phyloP scores from a whole-genome alignment of 2,113 vertebrate genomes.

The Sinocyclocheilus maitianheensis region DNA sequence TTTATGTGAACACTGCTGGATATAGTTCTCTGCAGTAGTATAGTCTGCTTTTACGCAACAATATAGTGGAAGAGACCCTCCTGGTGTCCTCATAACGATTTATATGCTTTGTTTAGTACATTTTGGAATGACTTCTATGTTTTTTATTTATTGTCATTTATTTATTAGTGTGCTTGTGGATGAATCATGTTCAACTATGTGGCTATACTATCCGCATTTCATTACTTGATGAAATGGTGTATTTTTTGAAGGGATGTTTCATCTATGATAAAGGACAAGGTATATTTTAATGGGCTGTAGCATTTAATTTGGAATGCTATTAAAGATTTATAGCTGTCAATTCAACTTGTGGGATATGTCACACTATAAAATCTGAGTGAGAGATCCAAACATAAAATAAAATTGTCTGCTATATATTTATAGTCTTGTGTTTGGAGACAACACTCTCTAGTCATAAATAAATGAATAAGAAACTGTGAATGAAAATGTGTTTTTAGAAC shows the following conservation, averaged over 20 bases:
- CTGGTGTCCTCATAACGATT: conserved; percentile 61
- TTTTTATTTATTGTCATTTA: background rate
- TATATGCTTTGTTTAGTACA: conserved; percentile 55
- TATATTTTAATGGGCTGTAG: background rate
- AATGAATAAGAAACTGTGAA: too few relatives aligned
- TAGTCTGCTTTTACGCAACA: conserved; percentile 12
- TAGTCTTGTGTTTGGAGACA: background rate
- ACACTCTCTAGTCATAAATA: background rate
- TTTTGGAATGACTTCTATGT: background rate
- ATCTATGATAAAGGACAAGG: background rate
- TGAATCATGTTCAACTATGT: background rate
- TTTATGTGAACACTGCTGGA: conserved; percentile 50
- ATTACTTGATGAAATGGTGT: background rate
- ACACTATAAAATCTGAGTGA: background rate
- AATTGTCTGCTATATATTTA: background rate
- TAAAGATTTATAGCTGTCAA: background rate
- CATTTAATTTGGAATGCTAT: background rate
- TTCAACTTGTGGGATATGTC: background rate
- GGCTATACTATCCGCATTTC: background rate
- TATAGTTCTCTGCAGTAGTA: conserved; percentile 20
- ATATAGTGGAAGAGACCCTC: conserved; percentile 53
- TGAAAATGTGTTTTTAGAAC: background rate
- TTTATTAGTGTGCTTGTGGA: background rate
- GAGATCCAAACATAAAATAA: background rate
- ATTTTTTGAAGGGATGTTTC: background rate